A percentile compares a stretch with the other conserved stretches of the same genome.
phyloP scores from a whole-genome alignment of 1,140 invertebrate genomes.

The Hycleus phaleratus region DNA sequence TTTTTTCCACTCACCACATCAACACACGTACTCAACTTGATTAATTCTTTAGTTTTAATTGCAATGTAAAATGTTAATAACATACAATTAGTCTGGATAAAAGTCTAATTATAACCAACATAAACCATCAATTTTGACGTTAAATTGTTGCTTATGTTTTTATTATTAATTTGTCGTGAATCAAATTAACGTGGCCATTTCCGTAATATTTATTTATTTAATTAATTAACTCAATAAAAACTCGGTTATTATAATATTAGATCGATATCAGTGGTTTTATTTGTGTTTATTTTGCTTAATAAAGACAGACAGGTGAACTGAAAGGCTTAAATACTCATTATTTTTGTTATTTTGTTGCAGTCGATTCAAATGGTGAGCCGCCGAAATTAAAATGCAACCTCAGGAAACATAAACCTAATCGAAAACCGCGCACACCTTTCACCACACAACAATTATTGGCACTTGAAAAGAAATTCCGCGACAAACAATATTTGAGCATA shows the following conservation, averaged over 20 bases:
- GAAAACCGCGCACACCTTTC: slow-evolving; percentile 95
- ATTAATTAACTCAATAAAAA: background rate
- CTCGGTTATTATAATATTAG: background rate
- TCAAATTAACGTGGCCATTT: background rate
- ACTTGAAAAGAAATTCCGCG: slow-evolving; percentile 91
- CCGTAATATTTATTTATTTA: background rate
- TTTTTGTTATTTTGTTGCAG: slow-evolving; percentile 39
- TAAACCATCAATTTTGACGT: slow-evolving; percentile 9
- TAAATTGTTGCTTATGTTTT: slow-evolving; percentile 3
- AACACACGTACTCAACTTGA: slow-evolving; percentile 6
- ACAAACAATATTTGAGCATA: slow-evolving; percentile 94
- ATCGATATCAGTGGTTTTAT: background rate
- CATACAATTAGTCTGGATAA: slow-evolving; percentile 12
- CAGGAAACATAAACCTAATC: slow-evolving; percentile 75
- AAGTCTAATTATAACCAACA: slow-evolving; percentile 9
- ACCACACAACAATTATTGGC: slow-evolving; percentile 91
- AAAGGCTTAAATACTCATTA: background rate
- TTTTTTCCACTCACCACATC: too few species aligned
- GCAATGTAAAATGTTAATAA: slow-evolving; percentile 13
- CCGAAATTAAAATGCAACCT: slow-evolving; percentile 83
- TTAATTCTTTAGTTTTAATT: slow-evolving; percentile 15
- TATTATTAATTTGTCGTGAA: slow-evolving; percentile 9
- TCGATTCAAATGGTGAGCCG: slow-evolving; percentile 58
- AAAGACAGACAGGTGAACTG: background rate
- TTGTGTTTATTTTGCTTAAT: background rate